A percentile compares a stretch with the other conserved stretches of the same genome.
Evolutionary conservation across 35 echinoderm and acorn worm species (phyloP).

Genomic region (Strongylocentrotus purpuratus): DNA sequence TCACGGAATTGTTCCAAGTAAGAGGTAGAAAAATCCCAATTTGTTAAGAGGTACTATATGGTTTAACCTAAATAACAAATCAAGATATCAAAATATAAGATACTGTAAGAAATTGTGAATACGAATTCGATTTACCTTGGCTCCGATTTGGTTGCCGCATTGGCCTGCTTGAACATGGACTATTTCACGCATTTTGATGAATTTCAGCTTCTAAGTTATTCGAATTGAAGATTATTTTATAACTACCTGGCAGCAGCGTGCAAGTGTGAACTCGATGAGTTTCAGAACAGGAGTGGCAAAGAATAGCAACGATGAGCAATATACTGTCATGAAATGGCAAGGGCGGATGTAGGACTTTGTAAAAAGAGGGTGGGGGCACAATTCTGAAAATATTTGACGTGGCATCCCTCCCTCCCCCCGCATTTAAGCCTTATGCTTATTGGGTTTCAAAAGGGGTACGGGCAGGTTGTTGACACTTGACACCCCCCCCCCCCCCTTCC

Average conservation of each 20-base stretch:
- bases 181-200: constrained; percentile 85
- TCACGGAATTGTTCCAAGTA: too few relatives aligned
- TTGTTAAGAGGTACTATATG: too few relatives aligned
- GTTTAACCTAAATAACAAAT: too few relatives aligned
- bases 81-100: neutral
- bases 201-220: neutral
- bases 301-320: constrained; percentile 6
- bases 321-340: neutral
- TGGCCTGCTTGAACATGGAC: constrained; percentile 87
- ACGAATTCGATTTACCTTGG: constrained; percentile 59
- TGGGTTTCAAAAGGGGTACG: too few relatives aligned
- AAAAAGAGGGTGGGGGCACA: neutral
- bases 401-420: too few relatives aligned
- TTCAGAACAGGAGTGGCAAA: neutral
- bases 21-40: too few relatives aligned
- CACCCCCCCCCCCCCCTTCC: too few relatives aligned
- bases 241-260: neutral
- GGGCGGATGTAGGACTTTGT: neutral
- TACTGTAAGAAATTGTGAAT: neutral
- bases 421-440: too few relatives aligned
- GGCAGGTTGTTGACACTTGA: too few relatives aligned
- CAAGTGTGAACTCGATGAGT: neutral
- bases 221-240: neutral
- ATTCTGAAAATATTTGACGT: too few relatives aligned
- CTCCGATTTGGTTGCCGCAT: constrained; percentile 92